Base-by-base conservation (phyloP, 2,888 invertebrate genomes). In the Palloptera scutellata region DNA sequence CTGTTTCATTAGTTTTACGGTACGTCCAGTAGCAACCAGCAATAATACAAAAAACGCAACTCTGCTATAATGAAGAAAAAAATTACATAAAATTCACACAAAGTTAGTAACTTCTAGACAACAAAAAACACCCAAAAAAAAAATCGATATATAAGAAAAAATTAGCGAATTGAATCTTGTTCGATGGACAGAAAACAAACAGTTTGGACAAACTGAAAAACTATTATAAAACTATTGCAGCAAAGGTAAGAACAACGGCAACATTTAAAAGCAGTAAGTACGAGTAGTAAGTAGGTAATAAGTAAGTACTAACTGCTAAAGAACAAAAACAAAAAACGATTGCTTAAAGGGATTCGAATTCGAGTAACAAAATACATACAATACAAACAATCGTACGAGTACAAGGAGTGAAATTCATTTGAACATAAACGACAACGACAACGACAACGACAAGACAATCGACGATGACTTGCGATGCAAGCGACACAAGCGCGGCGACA, bases 401-500 rank as follows among this genome's bases (percentile, higher is more conserved):
- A 77, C 78, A 80, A 81, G 79, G 78, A 79, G 81, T 80, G 79
- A 83, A 82, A 82, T 83, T 81, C 82, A 83, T 82, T 82, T 76
- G 80, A 82, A 83, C 83, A 83, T 80, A 82, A 78, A 80, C 81
- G 79, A 80, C 83, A 81, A 83, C 82, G 79, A 81, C 83, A 78
- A 80, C 81, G 79, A 80, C 83, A 81, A 83, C 82, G 79, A 81
- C 83, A 83, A 83, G 82, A 82, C 83, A 82, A 83, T 82, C 80
- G 81, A 80, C 79, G 79, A 77, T 78, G 74, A 75, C 67, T 61
- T 71, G 69, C 71, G 69, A 72, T 48, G 48, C 48, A 48, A 30
- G 48, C 48, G 13, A 5, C n/a, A 48, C 48, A 48, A 48, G 13
- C 13, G 15, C 48, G 15, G 15, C 53, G 19, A 53, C 53, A 70